Conservation (phyloP, 2,113 vertebrate genomes). For the Pseudonaja textilis region DNA sequence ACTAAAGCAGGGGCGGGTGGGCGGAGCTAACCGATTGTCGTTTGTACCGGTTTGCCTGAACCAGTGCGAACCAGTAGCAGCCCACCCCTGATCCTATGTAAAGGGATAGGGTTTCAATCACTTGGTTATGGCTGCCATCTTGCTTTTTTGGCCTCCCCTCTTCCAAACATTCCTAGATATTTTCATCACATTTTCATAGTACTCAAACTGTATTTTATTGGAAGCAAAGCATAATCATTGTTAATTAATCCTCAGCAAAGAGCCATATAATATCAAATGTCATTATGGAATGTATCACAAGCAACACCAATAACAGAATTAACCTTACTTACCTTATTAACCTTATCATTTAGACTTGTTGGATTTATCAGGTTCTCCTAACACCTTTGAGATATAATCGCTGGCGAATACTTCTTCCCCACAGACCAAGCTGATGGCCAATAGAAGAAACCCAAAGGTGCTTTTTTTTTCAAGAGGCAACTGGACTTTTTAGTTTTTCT, state of each 20-base stretch:
- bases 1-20: no score
- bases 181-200: no score
- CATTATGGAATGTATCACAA: neutral
- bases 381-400: neutral
- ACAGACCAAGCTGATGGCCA: neutral
- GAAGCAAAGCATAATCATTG: neutral
- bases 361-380: neutral
- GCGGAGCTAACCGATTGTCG: no score
- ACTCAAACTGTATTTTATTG: neutral
- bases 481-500: no score
- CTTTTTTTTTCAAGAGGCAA: no score
- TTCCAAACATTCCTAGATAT: neutral
- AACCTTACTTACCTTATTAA: no score
- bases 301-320: neutral
- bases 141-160: neutral
- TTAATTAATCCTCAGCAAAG: neutral
- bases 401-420: neutral
- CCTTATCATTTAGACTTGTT: no score
- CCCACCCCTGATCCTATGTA: neutral
- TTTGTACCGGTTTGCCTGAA: no score
- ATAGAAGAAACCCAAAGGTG: neutral
- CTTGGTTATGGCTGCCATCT: neutral
- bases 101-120: neutral
- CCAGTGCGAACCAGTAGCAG: no score
- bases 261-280: neutral